Percentiles rank a stretch among this genome's conserved stretches.
Evolutionary conservation across 2,888 invertebrate species (phyloP).

Genomic region (Aproaerema taeniolella): DNA sequence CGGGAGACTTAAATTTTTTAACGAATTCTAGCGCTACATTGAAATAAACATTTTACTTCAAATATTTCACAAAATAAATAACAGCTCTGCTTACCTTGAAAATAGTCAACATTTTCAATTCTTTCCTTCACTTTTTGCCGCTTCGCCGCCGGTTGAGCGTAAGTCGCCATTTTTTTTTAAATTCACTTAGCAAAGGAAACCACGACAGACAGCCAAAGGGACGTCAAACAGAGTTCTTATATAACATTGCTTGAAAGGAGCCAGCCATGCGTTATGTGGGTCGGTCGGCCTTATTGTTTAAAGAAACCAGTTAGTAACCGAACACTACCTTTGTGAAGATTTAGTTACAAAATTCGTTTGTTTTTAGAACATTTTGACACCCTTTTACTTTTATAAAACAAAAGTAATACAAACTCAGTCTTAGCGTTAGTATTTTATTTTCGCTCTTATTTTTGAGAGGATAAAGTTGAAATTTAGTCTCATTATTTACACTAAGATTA

Average conservation of each 20-base stretch:
- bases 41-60: no score
- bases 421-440: no score
- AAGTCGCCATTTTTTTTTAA: constrained; percentile 27
- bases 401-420: no score
- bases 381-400: no score
- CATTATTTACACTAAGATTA: no score
- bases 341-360: no score
- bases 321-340: neutral
- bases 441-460: no score
- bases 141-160: constrained; percentile 48
- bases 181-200: neutral
- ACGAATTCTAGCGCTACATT: no score
- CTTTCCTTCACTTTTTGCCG: constrained; percentile 59
- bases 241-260: constrained; percentile 53
- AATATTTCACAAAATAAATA: no score
- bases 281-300: constrained; percentile 12
- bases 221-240: constrained; percentile 31
- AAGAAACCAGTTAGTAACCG: constrained; percentile 1
- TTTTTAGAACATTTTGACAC: neutral
- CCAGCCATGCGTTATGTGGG: constrained; percentile 37
- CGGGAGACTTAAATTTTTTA: no score
- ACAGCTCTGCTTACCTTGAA: constrained; percentile 61
- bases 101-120: constrained; percentile 49
- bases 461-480: no score
- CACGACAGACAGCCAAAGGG: constrained; percentile 9